Base-by-base conservation (phyloP, 2,113 vertebrate species). In the Arenaria interpres region DNA sequence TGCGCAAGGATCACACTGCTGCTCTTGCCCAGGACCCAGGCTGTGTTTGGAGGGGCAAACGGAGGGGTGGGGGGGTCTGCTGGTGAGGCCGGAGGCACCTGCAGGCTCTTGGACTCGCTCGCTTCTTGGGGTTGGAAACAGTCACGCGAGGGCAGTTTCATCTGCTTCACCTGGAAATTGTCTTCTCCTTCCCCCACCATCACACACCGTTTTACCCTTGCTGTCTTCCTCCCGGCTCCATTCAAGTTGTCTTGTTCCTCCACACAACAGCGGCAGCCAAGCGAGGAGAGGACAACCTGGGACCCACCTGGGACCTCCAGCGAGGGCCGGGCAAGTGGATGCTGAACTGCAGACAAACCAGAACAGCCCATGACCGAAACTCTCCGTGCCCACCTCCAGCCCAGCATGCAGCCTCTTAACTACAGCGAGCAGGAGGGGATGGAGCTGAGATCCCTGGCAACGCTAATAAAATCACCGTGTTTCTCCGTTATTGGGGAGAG, bases 361-460 rank as follows among this genome's bases (percentile, higher is more conserved):
- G 77, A 18, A 16, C 33, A 85, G 90, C 81, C 88, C 88, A 79
- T 43, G 66, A 79, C 93, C 51, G 8, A 85, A 88, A 50, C 68
- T 43, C 85, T 32, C 50, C 74, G 16, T 4, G 64, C 80, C 69
- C 90, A 90, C 62, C 96, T 72, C 94, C 56, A 73, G 89, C 96
- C 59, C 97, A 96, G 96, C 10, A 0, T 33, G 94, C 54, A 48
- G 73, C 53, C 95, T 96, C 89, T 94, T 90, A 94, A 96, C 89
- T n/a, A 96, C 78, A 64, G 88, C 1, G 3, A 95, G 94, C 90
- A 77, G 53, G 41, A 96, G 73, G 33, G 37, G 80, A 91, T 48
- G 78, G 73, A 96, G 90, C 85, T 0, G 68, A 95, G 86, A 95
- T 51, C 92, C 57, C 92, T 93, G 92, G 64, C 90, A 87, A 27